Percentiles rank a stretch among this genome's conserved stretches.
Evolutionary conservation across 2,113 vertebrate genomes (phyloP).

Genomic region (Delphinapterus leucas): DNA sequence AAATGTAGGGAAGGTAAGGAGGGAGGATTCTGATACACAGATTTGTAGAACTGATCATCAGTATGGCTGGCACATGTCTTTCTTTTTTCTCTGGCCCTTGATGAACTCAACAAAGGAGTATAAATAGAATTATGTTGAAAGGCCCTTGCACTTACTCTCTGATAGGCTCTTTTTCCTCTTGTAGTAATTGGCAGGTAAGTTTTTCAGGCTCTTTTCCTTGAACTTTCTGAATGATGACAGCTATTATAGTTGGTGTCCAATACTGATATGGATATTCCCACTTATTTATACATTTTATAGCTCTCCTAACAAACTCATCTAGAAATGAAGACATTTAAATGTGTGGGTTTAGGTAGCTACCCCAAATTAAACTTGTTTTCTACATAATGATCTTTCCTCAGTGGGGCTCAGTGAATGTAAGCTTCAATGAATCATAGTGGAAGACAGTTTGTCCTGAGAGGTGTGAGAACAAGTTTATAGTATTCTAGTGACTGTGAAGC

Average conservation of each 20-base stretch:
- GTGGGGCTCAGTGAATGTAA: not conserved
- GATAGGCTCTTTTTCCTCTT: not conserved
- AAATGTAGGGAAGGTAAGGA: not conserved
- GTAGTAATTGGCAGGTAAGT: not conserved
- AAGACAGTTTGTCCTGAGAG: not conserved
- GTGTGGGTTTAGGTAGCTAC: not conserved
- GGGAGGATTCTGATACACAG: too few relatives aligned
- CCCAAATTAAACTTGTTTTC: not conserved
- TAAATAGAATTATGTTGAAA: not conserved
- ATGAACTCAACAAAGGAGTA: not conserved
- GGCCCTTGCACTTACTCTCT: not conserved
- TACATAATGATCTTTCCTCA: not conserved
- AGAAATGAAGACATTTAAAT: not conserved
- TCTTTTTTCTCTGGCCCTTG: not conserved
- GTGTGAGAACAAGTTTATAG: not conserved
- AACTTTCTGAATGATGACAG: not conserved
- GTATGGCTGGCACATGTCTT: rapidly evolving
- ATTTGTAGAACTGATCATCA: not conserved
- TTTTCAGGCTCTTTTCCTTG: not conserved
- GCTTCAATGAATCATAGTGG: not conserved
- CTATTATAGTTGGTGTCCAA: not conserved
- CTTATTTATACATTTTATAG: not conserved
- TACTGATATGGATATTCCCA: not conserved
- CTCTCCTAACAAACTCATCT: not conserved
- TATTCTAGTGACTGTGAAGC: not conserved